Conservation (phyloP, 2,113 vertebrate species). For the Empidonax traillii region DNA sequence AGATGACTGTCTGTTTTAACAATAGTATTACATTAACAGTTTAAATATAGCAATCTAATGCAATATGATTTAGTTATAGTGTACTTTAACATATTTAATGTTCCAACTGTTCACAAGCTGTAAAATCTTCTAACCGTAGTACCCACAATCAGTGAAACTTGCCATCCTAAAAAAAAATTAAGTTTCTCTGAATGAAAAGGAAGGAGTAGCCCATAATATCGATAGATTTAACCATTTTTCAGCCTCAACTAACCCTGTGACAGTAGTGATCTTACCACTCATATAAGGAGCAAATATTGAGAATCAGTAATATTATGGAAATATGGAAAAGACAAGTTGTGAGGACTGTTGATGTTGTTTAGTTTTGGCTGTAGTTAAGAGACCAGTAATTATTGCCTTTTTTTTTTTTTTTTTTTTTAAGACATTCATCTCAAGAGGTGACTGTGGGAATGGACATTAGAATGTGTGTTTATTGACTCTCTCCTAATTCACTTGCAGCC, state of each 20-base stretch:
- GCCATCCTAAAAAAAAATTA: neutral
- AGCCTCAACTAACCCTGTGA: neutral
- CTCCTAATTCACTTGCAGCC: neutral
- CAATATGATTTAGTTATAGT: neutral
- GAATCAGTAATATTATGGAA: neutral
- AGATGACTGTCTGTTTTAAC: neutral
- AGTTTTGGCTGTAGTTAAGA: neutral
- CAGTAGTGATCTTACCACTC: neutral
- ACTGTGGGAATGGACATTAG: neutral
- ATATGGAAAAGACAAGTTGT: neutral
- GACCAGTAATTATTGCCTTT: neutral
- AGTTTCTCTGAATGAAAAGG: neutral
- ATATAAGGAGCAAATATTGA: neutral
- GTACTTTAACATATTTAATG: neutral
- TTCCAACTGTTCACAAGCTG: neutral
- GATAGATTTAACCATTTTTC: neutral
- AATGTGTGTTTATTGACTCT: neutral
- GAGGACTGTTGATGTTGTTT: neutral
- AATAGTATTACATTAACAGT: neutral
- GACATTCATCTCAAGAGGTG: neutral
- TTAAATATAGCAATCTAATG: neutral
- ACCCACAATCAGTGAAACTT: neutral
- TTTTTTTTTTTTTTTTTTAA: neutral
- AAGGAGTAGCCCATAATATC: neutral
- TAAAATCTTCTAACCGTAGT: neutral